Evolutionary conservation across 2,797 vertebrate genomes (phyloP).

Genomic region (Ctenopoma kingsleyae): DNA sequence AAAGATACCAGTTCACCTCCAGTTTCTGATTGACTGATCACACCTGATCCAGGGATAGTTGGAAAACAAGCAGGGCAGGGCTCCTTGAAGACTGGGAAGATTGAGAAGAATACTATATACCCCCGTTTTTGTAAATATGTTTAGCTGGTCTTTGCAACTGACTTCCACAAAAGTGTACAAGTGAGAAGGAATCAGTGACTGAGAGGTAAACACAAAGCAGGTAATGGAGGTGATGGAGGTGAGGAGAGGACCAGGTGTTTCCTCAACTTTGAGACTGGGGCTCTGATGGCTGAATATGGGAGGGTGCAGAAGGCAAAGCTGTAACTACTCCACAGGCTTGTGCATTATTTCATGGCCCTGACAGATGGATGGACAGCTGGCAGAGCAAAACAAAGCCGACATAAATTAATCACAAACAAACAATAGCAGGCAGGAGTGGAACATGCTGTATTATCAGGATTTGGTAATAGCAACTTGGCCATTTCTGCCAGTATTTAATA

Average conservation of each 20-base stretch:
- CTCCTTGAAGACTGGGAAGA: too few relatives aligned
- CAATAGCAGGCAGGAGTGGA: constrained; percentile 61
- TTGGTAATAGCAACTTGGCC: neutral
- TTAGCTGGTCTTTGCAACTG: too few relatives aligned
- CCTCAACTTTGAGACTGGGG: constrained; percentile 23
- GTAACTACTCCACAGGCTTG: constrained; percentile 53
- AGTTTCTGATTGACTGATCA: too few relatives aligned
- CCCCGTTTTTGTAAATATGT: too few relatives aligned
- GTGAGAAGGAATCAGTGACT: neutral
- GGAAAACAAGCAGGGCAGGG: too few relatives aligned
- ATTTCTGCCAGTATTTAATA: neutral
- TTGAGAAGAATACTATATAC: too few relatives aligned
- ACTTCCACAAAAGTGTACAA: too few relatives aligned
- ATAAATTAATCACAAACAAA: constrained; percentile 80
- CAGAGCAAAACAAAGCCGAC: constrained; percentile 74
- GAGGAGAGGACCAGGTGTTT: constrained; percentile 17
- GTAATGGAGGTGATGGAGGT: neutral
- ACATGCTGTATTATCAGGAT: constrained; percentile 42
- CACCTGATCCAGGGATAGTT: too few relatives aligned
- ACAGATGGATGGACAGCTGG: constrained; percentile 82
- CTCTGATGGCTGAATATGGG: constrained; percentile 29
- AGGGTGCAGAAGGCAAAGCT: constrained; percentile 6
- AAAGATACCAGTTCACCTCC: too few relatives aligned
- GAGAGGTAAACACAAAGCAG: neutral
- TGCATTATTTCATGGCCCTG: constrained; percentile 60